Percentiles rank a stretch among this genome's conserved stretches.
Conservation (phyloP, 2,888 invertebrate species). For the Sinentomon sp. region DNA sequence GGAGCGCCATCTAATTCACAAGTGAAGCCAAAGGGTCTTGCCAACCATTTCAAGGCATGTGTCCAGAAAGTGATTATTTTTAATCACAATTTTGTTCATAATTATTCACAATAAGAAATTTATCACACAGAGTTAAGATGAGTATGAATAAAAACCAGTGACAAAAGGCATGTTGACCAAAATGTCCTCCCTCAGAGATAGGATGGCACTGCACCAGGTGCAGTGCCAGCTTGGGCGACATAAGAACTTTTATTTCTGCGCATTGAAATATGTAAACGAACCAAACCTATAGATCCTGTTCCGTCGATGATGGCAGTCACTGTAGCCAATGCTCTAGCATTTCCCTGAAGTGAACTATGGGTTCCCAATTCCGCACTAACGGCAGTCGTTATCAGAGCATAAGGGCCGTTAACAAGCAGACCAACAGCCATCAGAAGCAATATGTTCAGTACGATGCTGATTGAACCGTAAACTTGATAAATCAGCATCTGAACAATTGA, state of each 20-base stretch:
- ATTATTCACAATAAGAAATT: too few relatives aligned
- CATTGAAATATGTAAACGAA: background rate
- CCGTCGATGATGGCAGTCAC: constrained; percentile 96
- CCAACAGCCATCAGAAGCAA: constrained; percentile 43
- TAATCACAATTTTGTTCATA: too few relatives aligned
- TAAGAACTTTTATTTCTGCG: background rate
- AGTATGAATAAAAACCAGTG: too few relatives aligned
- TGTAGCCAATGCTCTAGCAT: constrained; percentile 68
- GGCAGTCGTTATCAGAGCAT: constrained; percentile 83
- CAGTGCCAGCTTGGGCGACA: too few relatives aligned
- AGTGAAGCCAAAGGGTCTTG: too few relatives aligned
- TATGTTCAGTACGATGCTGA: constrained; percentile 32
- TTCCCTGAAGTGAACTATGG: constrained; percentile 53
- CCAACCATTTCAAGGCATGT: too few relatives aligned
- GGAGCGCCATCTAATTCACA: background rate
- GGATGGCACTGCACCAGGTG: too few relatives aligned
- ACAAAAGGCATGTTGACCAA: too few relatives aligned
- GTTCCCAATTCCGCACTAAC: constrained; percentile 84
- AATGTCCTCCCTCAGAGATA: too few relatives aligned
- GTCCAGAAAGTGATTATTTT: too few relatives aligned
- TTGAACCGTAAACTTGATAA: constrained; percentile 42
- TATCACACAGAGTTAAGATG: too few relatives aligned
- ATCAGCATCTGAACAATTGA: constrained; percentile 35
- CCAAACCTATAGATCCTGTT: constrained; percentile 55
- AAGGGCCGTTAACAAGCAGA: constrained; percentile 75